phyloP scores from a whole-genome alignment of 2,113 vertebrate species.

The Odobenus rosmarus region DNA sequence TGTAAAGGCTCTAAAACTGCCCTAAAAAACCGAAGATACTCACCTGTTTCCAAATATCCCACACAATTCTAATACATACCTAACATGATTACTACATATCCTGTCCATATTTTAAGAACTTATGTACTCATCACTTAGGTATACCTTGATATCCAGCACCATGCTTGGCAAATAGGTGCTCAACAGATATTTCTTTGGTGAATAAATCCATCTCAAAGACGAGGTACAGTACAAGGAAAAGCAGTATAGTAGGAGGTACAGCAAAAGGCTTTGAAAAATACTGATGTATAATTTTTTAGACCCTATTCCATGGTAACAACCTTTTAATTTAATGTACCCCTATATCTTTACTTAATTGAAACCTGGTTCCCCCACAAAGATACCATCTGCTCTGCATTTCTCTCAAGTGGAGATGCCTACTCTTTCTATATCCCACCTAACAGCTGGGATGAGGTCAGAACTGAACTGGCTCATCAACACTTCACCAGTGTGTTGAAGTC shows the following conservation, averaged over 20 bases:
- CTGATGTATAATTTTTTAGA: background rate
- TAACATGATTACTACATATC: background rate
- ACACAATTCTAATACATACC: background rate
- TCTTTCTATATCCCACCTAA: background rate
- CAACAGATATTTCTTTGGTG: background rate
- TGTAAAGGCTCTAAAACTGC: background rate
- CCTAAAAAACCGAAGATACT: background rate
- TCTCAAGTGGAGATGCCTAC: background rate
- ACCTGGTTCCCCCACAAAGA: background rate
- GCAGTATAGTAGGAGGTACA: background rate
- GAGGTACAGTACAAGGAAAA: background rate
- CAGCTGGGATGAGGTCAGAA: background rate
- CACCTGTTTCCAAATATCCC: background rate
- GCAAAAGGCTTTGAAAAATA: background rate
- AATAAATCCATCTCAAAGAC: background rate
- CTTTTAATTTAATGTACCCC: background rate
- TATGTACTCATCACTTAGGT: background rate
- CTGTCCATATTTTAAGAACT: background rate
- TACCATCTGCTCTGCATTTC: background rate
- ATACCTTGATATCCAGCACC: background rate
- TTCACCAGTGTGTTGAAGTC: conserved; percentile 15
- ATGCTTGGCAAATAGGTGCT: background rate
- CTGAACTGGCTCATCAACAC: background rate
- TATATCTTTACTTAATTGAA: background rate
- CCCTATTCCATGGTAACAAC: background rate